These are phyloP conservation scores for Netelia virgata DNA, from an alignment of 2,888 invertebrate genomes.

Conservation along the genomic window DNA sequence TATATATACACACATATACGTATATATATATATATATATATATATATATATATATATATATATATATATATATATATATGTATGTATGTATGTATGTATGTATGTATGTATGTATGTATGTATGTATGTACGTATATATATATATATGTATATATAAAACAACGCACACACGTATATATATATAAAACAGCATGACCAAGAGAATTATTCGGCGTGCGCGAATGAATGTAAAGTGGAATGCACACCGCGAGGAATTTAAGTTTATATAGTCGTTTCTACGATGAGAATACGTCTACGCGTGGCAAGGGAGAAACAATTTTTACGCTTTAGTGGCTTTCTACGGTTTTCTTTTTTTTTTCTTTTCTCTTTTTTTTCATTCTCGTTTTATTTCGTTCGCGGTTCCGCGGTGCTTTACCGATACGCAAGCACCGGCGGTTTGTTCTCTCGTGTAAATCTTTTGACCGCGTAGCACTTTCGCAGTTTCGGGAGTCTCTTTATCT, in stretches of 20 bases:
- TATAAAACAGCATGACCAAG: constrained; percentile 17
- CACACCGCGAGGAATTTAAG: constrained; percentile 32
- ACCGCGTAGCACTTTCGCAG: constrained; percentile 30
- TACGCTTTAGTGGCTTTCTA: constrained; percentile 25
- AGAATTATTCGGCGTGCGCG: constrained; percentile 62
- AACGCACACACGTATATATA: too few relatives aligned
- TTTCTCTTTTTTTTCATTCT: neutral
- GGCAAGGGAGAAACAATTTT: constrained; percentile 45
- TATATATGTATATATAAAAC: too few relatives aligned
- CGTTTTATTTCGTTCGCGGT: neutral
- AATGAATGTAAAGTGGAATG: constrained; percentile 63
- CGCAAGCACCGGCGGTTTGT: constrained; percentile 35
- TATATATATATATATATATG: too few relatives aligned
- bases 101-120: too few relatives aligned
- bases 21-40: too few relatives aligned
- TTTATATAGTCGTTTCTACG: constrained; percentile 23
- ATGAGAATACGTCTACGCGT: neutral
- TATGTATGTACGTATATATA: too few relatives aligned
- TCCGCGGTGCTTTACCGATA: constrained; percentile 38
- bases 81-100: too few relatives aligned
- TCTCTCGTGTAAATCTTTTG: constrained; percentile 48
- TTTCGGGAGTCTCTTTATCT: neutral
- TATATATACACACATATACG: too few relatives aligned
- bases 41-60: too few relatives aligned
- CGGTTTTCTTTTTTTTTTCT: constrained; percentile 1